Base-by-base conservation (phyloP, 2,797 vertebrate genomes). In the Mus minutoides region DNA sequence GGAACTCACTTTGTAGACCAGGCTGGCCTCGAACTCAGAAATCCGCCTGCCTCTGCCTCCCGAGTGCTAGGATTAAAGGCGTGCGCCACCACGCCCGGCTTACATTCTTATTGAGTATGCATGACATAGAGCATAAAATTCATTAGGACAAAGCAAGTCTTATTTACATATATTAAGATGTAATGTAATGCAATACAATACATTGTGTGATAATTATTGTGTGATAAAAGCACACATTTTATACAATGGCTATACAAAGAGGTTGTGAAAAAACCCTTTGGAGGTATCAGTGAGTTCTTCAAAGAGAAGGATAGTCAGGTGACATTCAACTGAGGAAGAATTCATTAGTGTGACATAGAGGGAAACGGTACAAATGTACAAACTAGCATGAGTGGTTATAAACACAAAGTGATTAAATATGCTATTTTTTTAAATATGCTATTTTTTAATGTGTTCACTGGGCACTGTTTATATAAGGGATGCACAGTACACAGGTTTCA, bases 91-190 rank as follows among this genome's bases (percentile, higher is more conserved):
- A n/a, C n/a, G n/a, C n/a, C n/a, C n/a, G n/a, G n/a, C n/a, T n/a
- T n/a, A n/a, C 34, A 29, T 75, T 95, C 11, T 40, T 75, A n/a
- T 54, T 83, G 19, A 62, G 31, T 75, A 88, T 78, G 17, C 3
- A 67, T 64, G 80, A 92, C 17, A 80, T 89, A 83, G n/a, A 82
- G 12, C 43, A 77, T 85, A 90, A 96, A 91, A 73, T 64, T 86
- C 29, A 64, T 56, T 67, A 87, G 60, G 46, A 64, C 8, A 22
- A 31, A 79, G 19, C 0, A 52, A 43, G 16, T 71, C 54, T 62
- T 88, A 64, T 88, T 90, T 60, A 75, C 14, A 67, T 43, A 43
- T 34, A 4, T 69, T 69, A 67, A 76, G 40, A 11, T 69, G 37
- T 19, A 73, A 11, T 69, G 13, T n/a, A 14, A 67, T 31, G 37